Evolutionary conservation across 2,888 invertebrate species (phyloP), one percentile per base, ranked within the genome.

Genomic region (Trichogramma dendrolimi): DNA sequence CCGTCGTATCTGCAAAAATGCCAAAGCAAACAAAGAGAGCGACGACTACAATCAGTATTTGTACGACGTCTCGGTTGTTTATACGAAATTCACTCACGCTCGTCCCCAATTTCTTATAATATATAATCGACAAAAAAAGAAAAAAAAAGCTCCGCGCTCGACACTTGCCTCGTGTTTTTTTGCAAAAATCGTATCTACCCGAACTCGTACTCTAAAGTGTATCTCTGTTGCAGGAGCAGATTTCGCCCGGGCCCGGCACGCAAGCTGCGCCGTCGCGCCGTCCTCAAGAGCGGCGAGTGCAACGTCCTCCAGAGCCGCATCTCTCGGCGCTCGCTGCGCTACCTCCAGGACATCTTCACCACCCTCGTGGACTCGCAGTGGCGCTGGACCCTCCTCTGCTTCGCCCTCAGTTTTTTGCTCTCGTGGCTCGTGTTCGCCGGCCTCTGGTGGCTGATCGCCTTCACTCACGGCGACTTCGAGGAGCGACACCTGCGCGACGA

Each of bases 231-330:
- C 82, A 88, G 89, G 83, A 88, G 85, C 76, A 86, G 88, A 70
- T 87, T 86, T 74, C 83, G 89, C 68, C 85, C 87, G 61, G 87
- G 87, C 11, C 85, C 83, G 67, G 83, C 84, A 71, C 83, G 91
- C 55, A 87, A 91, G 74, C 84, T 90, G 58, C 87, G 92, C 50
- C 83, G 90, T 66, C 85, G 97, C 41, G 92, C 96, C 1, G 90
- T 97, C 59, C 87, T 93, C 75, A 97, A 97, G 81, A 96, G 94
- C 82, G 97, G 97, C 54, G 95, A 96, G 75, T 95, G 95, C 82
- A 98, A 98, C 81, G 92, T 96, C 63, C 86, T 93, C 70, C 94
- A 95, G 78, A 94, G 94, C 64, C 83, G 85, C 73, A 89, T 97
- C 74, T 90, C 93, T 54, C 90, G 92, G 70, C 83, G 90, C 49